Percentiles rank a stretch among this genome's conserved stretches.
Evolutionary conservation across 2,888 invertebrate species (phyloP).

Genomic region (Papilio elwesi): DNA sequence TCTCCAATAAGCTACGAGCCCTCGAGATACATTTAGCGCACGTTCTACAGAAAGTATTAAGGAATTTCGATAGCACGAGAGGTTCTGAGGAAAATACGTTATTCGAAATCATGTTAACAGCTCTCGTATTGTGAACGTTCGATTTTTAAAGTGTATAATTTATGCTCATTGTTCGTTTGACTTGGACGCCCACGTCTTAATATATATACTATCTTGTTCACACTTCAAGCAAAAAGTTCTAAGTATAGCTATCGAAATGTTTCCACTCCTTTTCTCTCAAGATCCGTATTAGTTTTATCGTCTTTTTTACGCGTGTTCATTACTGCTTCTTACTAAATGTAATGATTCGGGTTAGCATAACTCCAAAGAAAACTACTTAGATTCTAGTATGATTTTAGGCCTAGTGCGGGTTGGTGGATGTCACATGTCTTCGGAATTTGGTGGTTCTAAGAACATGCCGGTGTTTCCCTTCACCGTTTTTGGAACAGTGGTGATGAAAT

Average conservation of each 20-base stretch:
- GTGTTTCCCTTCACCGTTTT: no score
- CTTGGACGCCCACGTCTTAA: conserved; percentile 5
- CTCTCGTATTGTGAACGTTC: conserved; percentile 24
- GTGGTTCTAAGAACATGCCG: no score
- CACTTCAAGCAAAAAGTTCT: neutral
- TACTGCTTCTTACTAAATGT: neutral
- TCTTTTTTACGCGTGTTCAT: neutral
- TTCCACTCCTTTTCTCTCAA: neutral
- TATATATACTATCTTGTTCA: neutral
- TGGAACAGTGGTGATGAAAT: no score
- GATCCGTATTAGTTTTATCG: neutral
- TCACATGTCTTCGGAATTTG: no score
- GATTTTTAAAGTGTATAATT: conserved; percentile 20
- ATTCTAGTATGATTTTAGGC: neutral
- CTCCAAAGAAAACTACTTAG: neutral
- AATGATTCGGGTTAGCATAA: neutral
- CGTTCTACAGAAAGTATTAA: conserved; percentile 13
- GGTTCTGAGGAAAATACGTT: conserved; percentile 7
- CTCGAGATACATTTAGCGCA: neutral
- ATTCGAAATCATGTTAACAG: conserved; percentile 21
- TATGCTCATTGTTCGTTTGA: conserved; percentile 13
- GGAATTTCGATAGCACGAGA: conserved; percentile 22
- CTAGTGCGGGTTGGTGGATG: no score
- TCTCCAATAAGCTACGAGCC: conserved; percentile 13
- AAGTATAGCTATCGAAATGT: neutral